These are phyloP conservation scores for Palythoa grandiflora DNA, from an alignment of 92 coral and sea anemone genomes.

Conservation along the genomic window DNA sequence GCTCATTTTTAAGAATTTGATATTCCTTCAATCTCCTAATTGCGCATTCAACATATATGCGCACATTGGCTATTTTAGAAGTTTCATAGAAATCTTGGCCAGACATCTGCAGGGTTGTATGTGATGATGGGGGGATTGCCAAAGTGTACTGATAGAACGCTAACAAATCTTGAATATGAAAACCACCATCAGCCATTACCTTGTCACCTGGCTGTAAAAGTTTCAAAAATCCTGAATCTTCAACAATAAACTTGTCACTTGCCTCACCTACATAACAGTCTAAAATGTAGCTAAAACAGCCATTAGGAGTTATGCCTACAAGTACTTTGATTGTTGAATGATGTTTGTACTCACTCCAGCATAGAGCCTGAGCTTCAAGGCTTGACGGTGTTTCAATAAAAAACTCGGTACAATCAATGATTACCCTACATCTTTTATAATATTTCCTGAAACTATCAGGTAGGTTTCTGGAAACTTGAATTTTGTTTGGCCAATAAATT, in stretches of 20 bases:
- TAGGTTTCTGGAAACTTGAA: constrained; percentile 11
- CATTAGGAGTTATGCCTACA: constrained; percentile 45
- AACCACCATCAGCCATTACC: constrained; percentile 48
- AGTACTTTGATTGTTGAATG: constrained; percentile 33
- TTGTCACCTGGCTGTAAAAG: constrained; percentile 19
- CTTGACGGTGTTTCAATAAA: constrained; percentile 33
- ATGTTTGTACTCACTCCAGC: constrained; percentile 47
- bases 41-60: not conserved
- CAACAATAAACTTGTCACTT: constrained; percentile 32
- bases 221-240: constrained; percentile 27
- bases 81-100: constrained; percentile 3
- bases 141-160: not conserved
- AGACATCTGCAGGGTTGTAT: constrained; percentile 23
- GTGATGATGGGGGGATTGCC: not conserved
- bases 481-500: constrained; percentile 17
- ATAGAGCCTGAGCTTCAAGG: constrained; percentile 17
- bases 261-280: constrained; percentile 30
- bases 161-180: constrained; percentile 19
- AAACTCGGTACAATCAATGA: constrained; percentile 41
- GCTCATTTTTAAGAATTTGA: constrained; percentile 49
- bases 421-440: constrained; percentile 7
- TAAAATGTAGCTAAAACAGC: constrained; percentile 19
- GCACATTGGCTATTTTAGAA: constrained; percentile 4
- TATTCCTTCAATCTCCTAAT: constrained; percentile 52
- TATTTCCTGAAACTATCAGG: constrained; percentile 19